These are phyloP conservation scores for Anguilla megastoma DNA, from an alignment of 2,797 vertebrate genomes.

Conservation along the genomic window DNA sequence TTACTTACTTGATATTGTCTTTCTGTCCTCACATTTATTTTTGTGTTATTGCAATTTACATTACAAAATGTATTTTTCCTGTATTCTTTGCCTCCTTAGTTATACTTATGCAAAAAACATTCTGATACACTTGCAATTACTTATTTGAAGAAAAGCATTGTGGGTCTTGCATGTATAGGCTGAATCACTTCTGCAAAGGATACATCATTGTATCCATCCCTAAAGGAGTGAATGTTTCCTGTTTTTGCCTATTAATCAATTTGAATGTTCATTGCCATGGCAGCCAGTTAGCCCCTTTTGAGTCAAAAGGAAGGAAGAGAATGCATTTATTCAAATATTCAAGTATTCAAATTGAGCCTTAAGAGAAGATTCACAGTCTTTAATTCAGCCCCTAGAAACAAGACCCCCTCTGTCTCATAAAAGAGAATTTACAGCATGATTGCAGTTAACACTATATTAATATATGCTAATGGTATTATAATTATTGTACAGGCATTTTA, in stretches of 20 bases:
- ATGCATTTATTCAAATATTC: not conserved
- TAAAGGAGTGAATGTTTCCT: not conserved
- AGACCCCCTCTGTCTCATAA: not conserved
- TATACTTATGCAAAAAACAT: not conserved
- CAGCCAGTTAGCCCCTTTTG: not conserved
- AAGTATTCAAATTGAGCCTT: not conserved
- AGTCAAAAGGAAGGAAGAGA: not conserved
- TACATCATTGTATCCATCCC: not conserved
- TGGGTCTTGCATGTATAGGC: not conserved
- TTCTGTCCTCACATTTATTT: not conserved
- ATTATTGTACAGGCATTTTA: conserved; percentile 1
- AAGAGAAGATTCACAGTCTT: not conserved
- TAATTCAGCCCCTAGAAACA: not conserved
- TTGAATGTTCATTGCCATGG: not conserved
- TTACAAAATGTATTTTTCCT: not conserved
- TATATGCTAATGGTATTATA: not conserved
- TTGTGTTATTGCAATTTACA: not conserved
- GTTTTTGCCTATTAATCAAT: not conserved
- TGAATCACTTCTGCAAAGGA: not conserved
- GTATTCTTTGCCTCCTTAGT: not conserved
- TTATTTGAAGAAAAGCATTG: not conserved
- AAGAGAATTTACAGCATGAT: not conserved
- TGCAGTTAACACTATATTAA: not conserved
- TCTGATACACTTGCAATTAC: not conserved
- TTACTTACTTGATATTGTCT: no score